Conservation (phyloP, 2,888 invertebrate genomes). For the Odontomyia ornata region DNA sequence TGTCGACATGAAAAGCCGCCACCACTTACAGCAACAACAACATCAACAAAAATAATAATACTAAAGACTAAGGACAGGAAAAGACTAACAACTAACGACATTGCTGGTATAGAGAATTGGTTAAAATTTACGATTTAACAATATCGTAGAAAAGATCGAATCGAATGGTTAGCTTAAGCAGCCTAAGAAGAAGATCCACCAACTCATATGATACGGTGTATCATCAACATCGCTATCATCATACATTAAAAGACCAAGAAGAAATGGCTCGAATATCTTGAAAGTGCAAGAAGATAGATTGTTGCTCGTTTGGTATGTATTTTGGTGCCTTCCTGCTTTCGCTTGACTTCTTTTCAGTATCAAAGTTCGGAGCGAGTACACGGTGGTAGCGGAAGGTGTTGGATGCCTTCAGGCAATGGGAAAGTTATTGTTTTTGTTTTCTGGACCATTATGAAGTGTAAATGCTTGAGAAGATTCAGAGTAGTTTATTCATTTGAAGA, state of each 20-base stretch:
- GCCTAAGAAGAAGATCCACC: background rate
- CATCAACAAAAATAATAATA: background rate
- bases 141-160: slow-evolving; percentile 16
- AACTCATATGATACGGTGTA: background rate
- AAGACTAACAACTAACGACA: background rate
- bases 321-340: slow-evolving; percentile 17
- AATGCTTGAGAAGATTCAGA: too few relatives aligned
- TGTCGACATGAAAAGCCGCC: background rate
- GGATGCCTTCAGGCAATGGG: background rate
- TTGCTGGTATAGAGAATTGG: background rate
- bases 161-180: background rate
- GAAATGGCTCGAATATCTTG: slow-evolving; percentile 3
- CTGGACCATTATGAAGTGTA: too few relatives aligned
- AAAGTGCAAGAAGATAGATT: slow-evolving; percentile 24
- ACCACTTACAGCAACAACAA: background rate
- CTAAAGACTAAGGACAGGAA: too few relatives aligned
- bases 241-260: background rate
- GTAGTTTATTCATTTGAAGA: too few relatives aligned
- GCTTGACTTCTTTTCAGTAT: slow-evolving; percentile 16
- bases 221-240: background rate
- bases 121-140: slow-evolving; percentile 17
- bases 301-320: background rate
- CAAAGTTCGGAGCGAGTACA: background rate
- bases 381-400: slow-evolving; percentile 3
- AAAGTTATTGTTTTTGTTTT: background rate